Percentiles rank a stretch among this genome's conserved stretches.
phyloP scores from a whole-genome alignment of 2,888 invertebrate species.

The Apotomis capreana region DNA sequence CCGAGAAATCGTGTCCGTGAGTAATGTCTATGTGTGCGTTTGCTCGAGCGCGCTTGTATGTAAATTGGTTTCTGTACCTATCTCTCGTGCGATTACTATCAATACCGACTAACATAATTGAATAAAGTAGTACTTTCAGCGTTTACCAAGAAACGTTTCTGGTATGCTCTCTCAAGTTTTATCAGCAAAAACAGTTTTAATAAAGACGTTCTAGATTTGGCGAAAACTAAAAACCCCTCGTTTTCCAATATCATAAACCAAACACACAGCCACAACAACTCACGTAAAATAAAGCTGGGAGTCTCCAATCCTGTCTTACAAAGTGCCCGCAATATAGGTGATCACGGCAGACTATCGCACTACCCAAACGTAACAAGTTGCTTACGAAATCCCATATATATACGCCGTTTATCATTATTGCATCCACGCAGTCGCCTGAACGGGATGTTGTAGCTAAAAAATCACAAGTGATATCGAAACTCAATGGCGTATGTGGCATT shows the following conservation, averaged over 20 bases:
- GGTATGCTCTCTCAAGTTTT: neutral
- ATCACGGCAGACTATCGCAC: constrained; percentile 2
- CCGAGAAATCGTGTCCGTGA: too few species aligned
- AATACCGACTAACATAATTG: neutral
- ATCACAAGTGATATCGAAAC: neutral
- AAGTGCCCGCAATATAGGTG: constrained; percentile 39
- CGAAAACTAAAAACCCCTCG: neutral
- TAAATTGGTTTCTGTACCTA: too few species aligned
- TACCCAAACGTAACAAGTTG: neutral
- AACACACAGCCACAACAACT: constrained; percentile 30
- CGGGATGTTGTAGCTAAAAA: neutral
- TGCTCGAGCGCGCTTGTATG: too few species aligned
- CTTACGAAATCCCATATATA: neutral
- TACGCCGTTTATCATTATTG: neutral
- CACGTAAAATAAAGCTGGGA: constrained; percentile 28
- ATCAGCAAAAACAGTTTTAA: neutral
- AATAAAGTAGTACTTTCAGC: neutral
- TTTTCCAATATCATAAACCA: constrained; percentile 26
- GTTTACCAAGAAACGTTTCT: too few species aligned
- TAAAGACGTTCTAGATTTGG: neutral
- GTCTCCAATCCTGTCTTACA: constrained; percentile 36
- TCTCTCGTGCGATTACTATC: too few species aligned
- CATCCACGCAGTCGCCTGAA: constrained; percentile 11
- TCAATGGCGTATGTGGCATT: neutral
- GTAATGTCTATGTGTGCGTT: too few species aligned